A percentile compares a stretch with the other conserved stretches of the same genome.
Conservation (phyloP, 2,113 vertebrate species). For the Eurystomus gularis region DNA sequence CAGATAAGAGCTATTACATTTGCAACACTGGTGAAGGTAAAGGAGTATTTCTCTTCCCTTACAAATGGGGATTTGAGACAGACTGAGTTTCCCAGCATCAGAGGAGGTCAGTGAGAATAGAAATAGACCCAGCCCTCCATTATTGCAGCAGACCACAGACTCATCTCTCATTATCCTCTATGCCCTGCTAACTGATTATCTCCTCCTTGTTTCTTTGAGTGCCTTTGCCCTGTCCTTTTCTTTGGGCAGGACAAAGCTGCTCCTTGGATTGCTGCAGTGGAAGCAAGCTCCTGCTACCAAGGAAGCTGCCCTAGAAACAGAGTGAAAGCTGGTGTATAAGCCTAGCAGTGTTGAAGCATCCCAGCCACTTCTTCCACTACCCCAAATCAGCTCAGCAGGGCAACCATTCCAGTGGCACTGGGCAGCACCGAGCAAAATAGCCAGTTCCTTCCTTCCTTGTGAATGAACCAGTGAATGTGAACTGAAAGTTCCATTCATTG, state of each 20-base stretch:
- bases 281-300: background rate
- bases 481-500: background rate
- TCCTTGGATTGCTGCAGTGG: background rate
- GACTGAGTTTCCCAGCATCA: background rate
- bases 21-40: background rate
- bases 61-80: background rate
- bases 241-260: background rate
- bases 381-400: background rate
- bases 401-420: background rate
- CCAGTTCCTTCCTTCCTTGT: background rate
- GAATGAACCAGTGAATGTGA: background rate
- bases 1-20: background rate
- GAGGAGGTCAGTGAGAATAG: background rate
- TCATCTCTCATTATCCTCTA: background rate
- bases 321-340: background rate
- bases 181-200: background rate
- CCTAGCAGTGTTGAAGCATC: background rate
- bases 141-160: background rate
- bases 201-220: background rate
- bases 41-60: background rate
- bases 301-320: background rate
- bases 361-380: background rate
- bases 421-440: background rate
- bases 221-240: background rate
- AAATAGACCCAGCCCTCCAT: background rate